Base-by-base conservation (phyloP, 2,797 vertebrate genomes). In the Protosalanx chinensis region DNA sequence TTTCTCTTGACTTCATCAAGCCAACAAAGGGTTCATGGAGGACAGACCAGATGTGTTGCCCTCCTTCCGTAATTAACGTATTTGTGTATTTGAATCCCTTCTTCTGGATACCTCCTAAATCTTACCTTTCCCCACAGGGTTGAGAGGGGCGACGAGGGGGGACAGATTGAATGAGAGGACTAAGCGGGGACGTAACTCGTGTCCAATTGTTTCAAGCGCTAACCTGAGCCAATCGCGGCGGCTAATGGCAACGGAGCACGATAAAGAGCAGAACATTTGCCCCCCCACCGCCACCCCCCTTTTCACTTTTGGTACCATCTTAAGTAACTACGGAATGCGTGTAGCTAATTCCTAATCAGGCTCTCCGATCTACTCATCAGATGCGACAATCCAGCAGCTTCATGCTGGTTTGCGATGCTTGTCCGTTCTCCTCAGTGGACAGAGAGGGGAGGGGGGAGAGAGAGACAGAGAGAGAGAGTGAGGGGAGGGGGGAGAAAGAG, bases 21-120 rank as follows among this genome's bases (percentile, higher is more conserved):
- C 51, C 51, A 16, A 5, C 13, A 56, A 13, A 56, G 51, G 51
- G 15, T 2, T 57, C 56, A n/a, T 41, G 3, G 41, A 49, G 64
- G 63, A 65, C 27, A 12, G 33, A 65, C 16, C 33, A 65, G 64
- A 49, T 64, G 15, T n/a, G 63, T 23, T 64, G 37, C 64, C 64
- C 35, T 65, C 62, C 35, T 41, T 65, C 64, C 35, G 13, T 65
- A 49, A 65, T 20, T 46, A 65, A 46, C 49, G 37, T 65, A 27
- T 41, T 49, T 23, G 46, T 13, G 20, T 15, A 6, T 65, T 65
- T 65, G 27, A 5, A 65, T 65, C 64, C 64, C 37, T 29, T 65
- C 64, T 16, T 18, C 18, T 3, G 18, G 61, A 16, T 32, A 33
- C 61, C 61, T 63, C 32, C 61, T 35, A 35, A 46, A 63, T 32